phyloP scores from a whole-genome alignment of 2,888 invertebrate species.

The Neuroscelio doddi region DNA sequence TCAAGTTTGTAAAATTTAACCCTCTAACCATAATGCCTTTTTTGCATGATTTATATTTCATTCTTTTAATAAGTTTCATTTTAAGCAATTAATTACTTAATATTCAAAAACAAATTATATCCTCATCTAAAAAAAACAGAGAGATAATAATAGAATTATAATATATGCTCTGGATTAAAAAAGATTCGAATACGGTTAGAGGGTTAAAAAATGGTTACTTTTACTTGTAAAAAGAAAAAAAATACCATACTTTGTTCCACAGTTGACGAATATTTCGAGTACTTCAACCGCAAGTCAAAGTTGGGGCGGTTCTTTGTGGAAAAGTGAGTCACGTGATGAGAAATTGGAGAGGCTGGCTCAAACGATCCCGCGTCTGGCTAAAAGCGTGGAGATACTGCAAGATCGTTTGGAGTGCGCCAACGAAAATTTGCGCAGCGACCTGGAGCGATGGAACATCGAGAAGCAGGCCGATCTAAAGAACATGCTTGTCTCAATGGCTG shows the following conservation, averaged over 20 bases:
- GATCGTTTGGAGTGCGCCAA: slow-evolving; percentile 81
- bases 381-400: slow-evolving; percentile 74
- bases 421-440: slow-evolving; percentile 79
- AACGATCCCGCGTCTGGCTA: slow-evolving; percentile 73
- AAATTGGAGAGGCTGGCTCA: slow-evolving; percentile 72
- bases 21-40: too few species aligned
- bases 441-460: slow-evolving; percentile 79
- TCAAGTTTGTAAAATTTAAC: too few species aligned
- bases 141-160: too few species aligned
- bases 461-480: slow-evolving; percentile 78
- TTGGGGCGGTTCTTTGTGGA: slow-evolving; percentile 75
- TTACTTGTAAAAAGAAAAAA: neutral
- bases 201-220: slow-evolving; percentile 1
- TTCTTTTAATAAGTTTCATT: too few species aligned
- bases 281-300: slow-evolving; percentile 61
- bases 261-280: slow-evolving; percentile 56
- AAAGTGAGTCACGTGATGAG: slow-evolving; percentile 76
- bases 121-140: neutral
- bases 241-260: too few species aligned
- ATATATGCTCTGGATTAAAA: too few species aligned
- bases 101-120: neutral
- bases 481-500: slow-evolving; percentile 77
- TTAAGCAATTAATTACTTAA: too few species aligned
- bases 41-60: too few species aligned
- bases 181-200: too few species aligned